phyloP scores from a whole-genome alignment of 2,797 vertebrate species.

The Phrynocephalus forsythii region DNA sequence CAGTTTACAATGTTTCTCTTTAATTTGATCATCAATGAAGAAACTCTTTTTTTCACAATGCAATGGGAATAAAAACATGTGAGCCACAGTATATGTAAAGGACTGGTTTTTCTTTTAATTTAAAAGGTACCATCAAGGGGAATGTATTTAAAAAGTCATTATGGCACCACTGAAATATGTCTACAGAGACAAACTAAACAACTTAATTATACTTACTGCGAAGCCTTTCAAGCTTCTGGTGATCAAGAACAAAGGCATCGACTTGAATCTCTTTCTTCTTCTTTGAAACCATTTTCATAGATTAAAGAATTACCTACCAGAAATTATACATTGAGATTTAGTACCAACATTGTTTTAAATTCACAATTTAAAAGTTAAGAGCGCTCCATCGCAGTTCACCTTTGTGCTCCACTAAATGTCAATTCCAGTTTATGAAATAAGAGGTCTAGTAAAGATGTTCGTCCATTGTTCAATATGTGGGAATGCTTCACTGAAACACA shows the following conservation, averaged over 20 bases:
- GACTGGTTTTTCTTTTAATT: conserved; percentile 6
- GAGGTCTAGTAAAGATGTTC: background rate
- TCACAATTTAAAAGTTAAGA: conserved; percentile 22
- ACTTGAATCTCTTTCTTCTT: conserved; percentile 88
- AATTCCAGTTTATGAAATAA: background rate
- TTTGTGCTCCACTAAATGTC: background rate
- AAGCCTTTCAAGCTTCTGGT: conserved; percentile 81
- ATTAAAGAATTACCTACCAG: conserved; percentile 41
- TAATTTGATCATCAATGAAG: conserved; percentile 4
- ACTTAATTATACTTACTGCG: conserved; percentile 77
- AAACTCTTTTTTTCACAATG: conserved; percentile 15
- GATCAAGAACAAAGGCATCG: conserved; percentile 82
- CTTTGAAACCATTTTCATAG: conserved; percentile 88
- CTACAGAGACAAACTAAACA: conserved; percentile 25
- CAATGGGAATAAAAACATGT: background rate
- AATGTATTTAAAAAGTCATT: conserved; percentile 14
- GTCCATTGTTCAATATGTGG: background rate
- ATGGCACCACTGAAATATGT: conserved; percentile 15
- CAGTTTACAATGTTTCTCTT: conserved; percentile 8
- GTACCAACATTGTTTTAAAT: conserved; percentile 10
- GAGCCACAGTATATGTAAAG: conserved; percentile 4
- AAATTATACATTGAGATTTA: conserved; percentile 2
- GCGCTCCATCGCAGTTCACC: background rate
- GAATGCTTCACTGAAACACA: background rate
- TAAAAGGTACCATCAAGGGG: conserved; percentile 1